Evolutionary conservation across 2,888 invertebrate genomes (phyloP).

Genomic region (Xestobium rufovillosum): DNA sequence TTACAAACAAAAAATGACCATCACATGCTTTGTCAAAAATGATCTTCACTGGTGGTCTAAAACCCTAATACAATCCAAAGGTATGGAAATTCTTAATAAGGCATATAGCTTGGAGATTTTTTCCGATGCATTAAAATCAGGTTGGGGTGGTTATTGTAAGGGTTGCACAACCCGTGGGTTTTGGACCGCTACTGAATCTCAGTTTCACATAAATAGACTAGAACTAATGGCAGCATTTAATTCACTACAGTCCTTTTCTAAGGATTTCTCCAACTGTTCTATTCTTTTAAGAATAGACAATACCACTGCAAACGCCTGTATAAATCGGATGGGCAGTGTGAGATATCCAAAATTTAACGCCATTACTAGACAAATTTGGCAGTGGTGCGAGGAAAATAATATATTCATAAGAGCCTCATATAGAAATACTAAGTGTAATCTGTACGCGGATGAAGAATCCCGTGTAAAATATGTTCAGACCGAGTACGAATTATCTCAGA

Average conservation of each 20-base stretch:
- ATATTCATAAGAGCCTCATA: slow-evolving; percentile 14
- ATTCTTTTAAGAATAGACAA: slow-evolving; percentile 23
- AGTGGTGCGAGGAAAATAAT: slow-evolving; percentile 23
- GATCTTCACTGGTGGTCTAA: slow-evolving; percentile 24
- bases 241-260: slow-evolving; percentile 23
- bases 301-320: slow-evolving; percentile 21
- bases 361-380: slow-evolving; percentile 25
- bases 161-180: slow-evolving; percentile 14
- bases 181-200: slow-evolving; percentile 18
- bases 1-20: slow-evolving; percentile 15
- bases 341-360: slow-evolving; percentile 20
- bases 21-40: slow-evolving; percentile 10
- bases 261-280: slow-evolving; percentile 11
- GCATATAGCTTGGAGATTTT: slow-evolving; percentile 20
- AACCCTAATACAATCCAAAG: slow-evolving; percentile 15
- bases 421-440: slow-evolving; percentile 18
- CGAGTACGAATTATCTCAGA: slow-evolving; percentile 13
- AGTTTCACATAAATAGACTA: slow-evolving; percentile 23
- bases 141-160: slow-evolving; percentile 23
- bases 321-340: slow-evolving; percentile 24
- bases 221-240: slow-evolving; percentile 24
- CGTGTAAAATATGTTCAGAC: slow-evolving; percentile 9
- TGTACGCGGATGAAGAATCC: slow-evolving; percentile 12
- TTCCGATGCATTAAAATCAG: slow-evolving; percentile 23
- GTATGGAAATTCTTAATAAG: slow-evolving; percentile 11